A percentile compares a stretch with the other conserved stretches of the same genome.
phyloP scores from a whole-genome alignment of 2,888 invertebrate genomes.

The Drosophila prostipennis region DNA sequence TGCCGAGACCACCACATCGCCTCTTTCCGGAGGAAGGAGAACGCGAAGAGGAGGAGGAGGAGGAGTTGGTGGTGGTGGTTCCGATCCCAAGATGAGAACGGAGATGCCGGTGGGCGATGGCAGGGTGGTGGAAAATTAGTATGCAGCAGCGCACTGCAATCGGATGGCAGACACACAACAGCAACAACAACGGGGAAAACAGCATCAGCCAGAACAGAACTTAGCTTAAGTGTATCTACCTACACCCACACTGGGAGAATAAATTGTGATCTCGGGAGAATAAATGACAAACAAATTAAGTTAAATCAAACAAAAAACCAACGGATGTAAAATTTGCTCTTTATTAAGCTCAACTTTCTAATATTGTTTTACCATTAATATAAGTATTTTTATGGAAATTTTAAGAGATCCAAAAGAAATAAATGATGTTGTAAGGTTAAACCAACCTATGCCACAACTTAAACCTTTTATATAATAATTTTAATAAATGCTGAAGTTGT shows the following conservation, averaged over 20 bases:
- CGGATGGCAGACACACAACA: conserved; percentile 45
- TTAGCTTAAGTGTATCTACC: conserved; percentile 43
- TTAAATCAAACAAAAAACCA: no score
- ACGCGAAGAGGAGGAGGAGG: not conserved
- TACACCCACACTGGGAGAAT: conserved; percentile 11
- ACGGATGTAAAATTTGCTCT: no score
- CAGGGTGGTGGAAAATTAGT: conserved; percentile 64
- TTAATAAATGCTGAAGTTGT: no score
- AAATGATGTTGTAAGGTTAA: no score
- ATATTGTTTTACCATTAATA: no score
- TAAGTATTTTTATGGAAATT: no score
- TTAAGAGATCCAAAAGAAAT: no score
- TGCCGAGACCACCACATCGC: conserved; percentile 74
- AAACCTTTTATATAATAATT: no score
- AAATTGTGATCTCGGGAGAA: not conserved
- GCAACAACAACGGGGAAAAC: conserved; percentile 20
- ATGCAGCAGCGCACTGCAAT: conserved; percentile 75
- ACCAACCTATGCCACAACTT: no score
- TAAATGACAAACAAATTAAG: not conserved
- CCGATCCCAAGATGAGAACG: conserved; percentile 1
- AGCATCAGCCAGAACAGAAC: conserved; percentile 31
- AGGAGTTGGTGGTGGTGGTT: conserved; percentile 7
- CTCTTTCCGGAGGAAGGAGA: conserved; percentile 6
- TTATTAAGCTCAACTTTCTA: no score
- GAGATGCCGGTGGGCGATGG: conserved; percentile 8